A percentile compares a stretch with the other conserved stretches of the same genome.
Evolutionary conservation across 2,888 invertebrate species (phyloP).

Genomic region (Prosopocoilus inquinatus): DNA sequence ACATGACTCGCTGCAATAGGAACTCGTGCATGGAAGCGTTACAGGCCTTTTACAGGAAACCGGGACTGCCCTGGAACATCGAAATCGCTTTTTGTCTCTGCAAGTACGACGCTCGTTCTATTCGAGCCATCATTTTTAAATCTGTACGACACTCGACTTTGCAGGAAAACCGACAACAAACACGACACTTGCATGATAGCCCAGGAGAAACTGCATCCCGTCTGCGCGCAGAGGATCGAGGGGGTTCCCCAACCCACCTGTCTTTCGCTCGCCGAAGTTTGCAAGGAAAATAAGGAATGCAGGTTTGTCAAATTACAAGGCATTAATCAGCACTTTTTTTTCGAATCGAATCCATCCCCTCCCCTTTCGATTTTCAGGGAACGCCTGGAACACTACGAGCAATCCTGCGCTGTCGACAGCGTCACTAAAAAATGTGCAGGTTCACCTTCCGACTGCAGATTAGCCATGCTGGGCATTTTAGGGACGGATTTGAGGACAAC

Average conservation of each 20-base stretch:
- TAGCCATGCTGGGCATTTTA: constrained; percentile 82
- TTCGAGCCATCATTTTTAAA: neutral
- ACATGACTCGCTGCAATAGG: constrained; percentile 72
- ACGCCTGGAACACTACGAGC: constrained; percentile 84
- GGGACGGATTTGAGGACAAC: constrained; percentile 86
- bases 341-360: neutral
- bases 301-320: constrained; percentile 58
- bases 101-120: constrained; percentile 67
- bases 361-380: constrained; percentile 53
- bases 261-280: constrained; percentile 78
- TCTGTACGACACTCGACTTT: constrained; percentile 23
- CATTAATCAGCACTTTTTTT: neutral
- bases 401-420: constrained; percentile 88
- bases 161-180: constrained; percentile 82
- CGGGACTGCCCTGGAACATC: constrained; percentile 77
- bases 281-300: constrained; percentile 80
- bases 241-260: constrained; percentile 76
- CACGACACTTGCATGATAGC: constrained; percentile 86
- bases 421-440: constrained; percentile 88
- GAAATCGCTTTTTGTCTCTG: constrained; percentile 91
- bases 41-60: constrained; percentile 80
- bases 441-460: constrained; percentile 78
- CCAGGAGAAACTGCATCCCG: constrained; percentile 85
- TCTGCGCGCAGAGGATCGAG: constrained; percentile 75
- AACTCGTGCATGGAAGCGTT: constrained; percentile 86